These are phyloP conservation scores for Apeira syringaria DNA, from an alignment of 2,888 invertebrate genomes.

Conservation along the genomic window DNA sequence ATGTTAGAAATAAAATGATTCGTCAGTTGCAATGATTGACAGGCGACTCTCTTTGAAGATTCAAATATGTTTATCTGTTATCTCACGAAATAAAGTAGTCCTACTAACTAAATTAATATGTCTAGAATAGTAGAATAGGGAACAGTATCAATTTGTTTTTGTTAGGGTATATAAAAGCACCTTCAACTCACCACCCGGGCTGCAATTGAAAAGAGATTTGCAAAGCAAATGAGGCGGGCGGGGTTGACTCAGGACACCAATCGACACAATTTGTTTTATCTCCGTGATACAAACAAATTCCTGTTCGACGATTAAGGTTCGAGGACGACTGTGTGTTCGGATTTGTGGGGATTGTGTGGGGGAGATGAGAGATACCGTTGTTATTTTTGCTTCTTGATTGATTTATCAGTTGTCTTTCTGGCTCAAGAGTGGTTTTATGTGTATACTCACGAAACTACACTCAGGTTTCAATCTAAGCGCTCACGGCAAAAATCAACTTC, in stretches of 20 bases:
- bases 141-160: conserved; percentile 49
- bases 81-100: too few species aligned
- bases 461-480: too few species aligned
- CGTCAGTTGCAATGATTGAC: too few species aligned
- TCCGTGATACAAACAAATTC: conserved; percentile 64
- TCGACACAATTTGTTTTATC: conserved; percentile 62
- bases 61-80: too few species aligned
- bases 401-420: too few species aligned
- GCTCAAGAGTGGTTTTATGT: too few species aligned
- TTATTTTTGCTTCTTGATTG: not conserved
- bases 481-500: too few species aligned
- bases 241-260: conserved; percentile 40
- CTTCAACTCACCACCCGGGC: not conserved
- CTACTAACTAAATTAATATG: too few species aligned
- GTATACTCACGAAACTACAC: too few species aligned
- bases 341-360: not conserved
- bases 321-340: not conserved
- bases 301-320: conserved; percentile 66
- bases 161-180: not conserved
- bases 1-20: too few species aligned
- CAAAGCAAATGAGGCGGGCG: conserved; percentile 44
- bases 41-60: too few species aligned
- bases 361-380: not conserved
- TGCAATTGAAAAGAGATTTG: conserved; percentile 50
- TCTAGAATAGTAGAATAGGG: conserved; percentile 45